phyloP scores from a whole-genome alignment of 2,797 vertebrate species.

The Malurus splendens region DNA sequence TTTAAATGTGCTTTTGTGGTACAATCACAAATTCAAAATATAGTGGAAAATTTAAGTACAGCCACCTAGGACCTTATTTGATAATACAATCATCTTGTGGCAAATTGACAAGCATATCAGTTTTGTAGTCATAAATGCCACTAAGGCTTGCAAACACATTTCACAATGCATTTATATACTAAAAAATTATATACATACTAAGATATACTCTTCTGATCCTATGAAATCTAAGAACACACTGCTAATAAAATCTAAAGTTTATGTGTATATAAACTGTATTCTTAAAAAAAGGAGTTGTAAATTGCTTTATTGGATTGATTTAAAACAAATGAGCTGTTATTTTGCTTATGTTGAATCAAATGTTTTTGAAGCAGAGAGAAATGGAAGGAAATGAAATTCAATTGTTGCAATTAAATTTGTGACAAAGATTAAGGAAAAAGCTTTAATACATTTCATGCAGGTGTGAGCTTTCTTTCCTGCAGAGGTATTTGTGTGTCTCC shows the following conservation, averaged over 20 bases:
- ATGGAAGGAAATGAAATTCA: background rate
- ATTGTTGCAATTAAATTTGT: background rate
- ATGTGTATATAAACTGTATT: background rate
- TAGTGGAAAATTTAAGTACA: background rate
- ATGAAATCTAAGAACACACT: background rate
- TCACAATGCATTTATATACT: background rate
- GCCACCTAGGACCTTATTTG: background rate
- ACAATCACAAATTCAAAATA: background rate
- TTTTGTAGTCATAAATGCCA: background rate
- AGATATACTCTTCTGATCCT: background rate
- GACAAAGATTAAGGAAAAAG: background rate
- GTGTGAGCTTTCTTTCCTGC: constrained; percentile 23
- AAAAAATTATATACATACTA: background rate
- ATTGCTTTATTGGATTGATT: background rate
- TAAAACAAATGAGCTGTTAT: background rate
- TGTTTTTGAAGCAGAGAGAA: background rate
- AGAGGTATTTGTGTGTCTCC: background rate
- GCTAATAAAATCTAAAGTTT: background rate
- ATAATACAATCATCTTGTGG: background rate
- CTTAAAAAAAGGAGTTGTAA: background rate
- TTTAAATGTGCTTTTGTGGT: background rate
- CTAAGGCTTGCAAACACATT: background rate
- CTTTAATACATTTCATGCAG: background rate
- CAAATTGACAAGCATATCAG: background rate
- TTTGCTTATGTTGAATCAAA: background rate